A percentile compares a stretch with the other conserved stretches of the same genome.
These are phyloP conservation scores for Chrysina gloriosa DNA, from an alignment of 2,888 invertebrate genomes.

Conservation along the genomic window DNA sequence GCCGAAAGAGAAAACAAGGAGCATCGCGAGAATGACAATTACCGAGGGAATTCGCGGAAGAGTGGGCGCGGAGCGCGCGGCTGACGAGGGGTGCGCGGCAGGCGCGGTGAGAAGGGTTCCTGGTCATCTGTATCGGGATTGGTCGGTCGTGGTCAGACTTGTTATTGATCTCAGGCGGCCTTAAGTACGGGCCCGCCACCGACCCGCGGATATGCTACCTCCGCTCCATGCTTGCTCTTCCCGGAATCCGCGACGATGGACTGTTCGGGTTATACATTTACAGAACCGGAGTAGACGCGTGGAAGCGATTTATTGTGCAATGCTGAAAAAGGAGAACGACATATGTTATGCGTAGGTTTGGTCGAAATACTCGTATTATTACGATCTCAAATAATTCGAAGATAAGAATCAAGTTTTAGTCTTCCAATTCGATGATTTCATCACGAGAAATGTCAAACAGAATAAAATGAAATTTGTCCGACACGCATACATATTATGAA, in stretches of 20 bases:
- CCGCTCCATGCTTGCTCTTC: conserved; percentile 41
- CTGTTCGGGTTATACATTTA: conserved; percentile 6
- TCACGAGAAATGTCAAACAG: no score
- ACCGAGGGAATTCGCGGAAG: conserved; percentile 46
- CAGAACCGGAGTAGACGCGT: conserved; percentile 15
- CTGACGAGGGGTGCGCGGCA: conserved; percentile 40
- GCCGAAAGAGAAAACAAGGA: conserved; percentile 33
- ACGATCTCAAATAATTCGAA: no score
- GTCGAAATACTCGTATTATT: no score
- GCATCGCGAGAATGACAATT: conserved; percentile 49
- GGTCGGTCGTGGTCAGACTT: conserved; percentile 57
- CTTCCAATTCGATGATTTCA: no score
- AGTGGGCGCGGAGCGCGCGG: conserved; percentile 41
- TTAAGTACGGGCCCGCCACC: conserved; percentile 43
- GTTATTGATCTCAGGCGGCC: conserved; percentile 56
- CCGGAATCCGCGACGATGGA: conserved; percentile 35
- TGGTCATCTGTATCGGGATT: conserved; percentile 52
- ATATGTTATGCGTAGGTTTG: no score
- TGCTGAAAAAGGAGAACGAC: no score
- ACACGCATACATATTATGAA: no score
- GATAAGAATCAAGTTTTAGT: no score
- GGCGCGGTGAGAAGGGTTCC: conserved; percentile 31
- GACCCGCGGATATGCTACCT: conserved; percentile 31
- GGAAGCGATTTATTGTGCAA: no score
- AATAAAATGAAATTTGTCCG: no score